Evolutionary conservation across 2,888 invertebrate species (phyloP).

Genomic region (Schizaphis graminum): DNA sequence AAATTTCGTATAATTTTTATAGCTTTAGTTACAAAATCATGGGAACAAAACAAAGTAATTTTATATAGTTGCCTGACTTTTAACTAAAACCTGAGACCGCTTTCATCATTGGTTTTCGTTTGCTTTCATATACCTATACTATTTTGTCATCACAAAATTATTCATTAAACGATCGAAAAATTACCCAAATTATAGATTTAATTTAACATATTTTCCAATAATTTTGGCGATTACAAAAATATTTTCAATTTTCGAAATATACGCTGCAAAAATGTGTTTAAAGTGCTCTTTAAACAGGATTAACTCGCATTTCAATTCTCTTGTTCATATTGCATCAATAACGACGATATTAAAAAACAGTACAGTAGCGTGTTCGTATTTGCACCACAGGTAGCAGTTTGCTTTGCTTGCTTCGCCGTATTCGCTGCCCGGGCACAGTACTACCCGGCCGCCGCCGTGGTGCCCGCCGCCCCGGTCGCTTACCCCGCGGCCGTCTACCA

Average conservation of each 20-base stretch:
- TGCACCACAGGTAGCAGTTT: conserved; percentile 42
- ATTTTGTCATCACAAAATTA: neutral
- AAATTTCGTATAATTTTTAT: neutral
- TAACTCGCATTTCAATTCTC: neutral
- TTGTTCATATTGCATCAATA: neutral
- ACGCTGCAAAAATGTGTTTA: neutral
- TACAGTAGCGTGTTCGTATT: neutral
- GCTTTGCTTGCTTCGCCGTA: conserved; percentile 50
- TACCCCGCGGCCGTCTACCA: conserved; percentile 62
- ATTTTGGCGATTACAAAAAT: neutral
- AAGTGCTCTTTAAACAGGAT: neutral
- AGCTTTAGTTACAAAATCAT: neutral
- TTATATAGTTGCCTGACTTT: neutral
- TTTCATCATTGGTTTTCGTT: neutral
- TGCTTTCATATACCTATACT: neutral
- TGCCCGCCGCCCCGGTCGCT: conserved; percentile 33
- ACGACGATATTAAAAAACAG: neutral
- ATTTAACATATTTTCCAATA: neutral
- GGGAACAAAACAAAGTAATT: neutral
- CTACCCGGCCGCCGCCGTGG: conserved; percentile 50
- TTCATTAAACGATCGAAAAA: neutral
- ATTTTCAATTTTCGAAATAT: neutral
- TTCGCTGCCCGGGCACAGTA: conserved; percentile 44
- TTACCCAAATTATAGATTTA: neutral
- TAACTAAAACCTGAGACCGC: neutral